These are phyloP conservation scores for Conus betulinus DNA, from an alignment of 1,140 invertebrate species.

Conservation along the genomic window DNA sequence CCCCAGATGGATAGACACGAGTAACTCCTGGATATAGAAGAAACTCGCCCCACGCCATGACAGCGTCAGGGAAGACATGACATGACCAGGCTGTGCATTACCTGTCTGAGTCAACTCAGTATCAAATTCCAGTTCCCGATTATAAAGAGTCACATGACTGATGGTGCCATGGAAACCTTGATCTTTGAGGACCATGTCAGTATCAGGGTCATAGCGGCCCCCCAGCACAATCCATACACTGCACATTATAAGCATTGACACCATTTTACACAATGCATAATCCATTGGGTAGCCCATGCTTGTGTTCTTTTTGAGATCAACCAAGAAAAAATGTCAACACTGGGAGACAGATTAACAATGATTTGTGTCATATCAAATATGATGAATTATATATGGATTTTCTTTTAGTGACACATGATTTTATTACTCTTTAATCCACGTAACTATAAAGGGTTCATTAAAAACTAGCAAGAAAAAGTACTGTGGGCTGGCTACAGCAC, in stretches of 20 bases:
- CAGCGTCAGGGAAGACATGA: conserved; percentile 26
- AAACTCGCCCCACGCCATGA: conserved; percentile 35
- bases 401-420: too few relatives aligned
- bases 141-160: conserved; percentile 34
- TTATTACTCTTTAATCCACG: too few relatives aligned
- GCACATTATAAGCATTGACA: background rate
- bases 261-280: background rate
- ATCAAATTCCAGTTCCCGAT: background rate
- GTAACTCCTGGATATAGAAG: conserved; percentile 10
- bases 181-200: background rate
- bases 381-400: too few relatives aligned
- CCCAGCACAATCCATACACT: conserved; percentile 43
- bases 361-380: too few relatives aligned
- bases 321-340: too few relatives aligned
- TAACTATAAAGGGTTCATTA: too few relatives aligned
- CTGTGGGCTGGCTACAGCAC: too few relatives aligned
- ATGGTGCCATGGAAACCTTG: conserved; percentile 36
- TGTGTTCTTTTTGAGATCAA: too few relatives aligned
- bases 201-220: conserved; percentile 16
- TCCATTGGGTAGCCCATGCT: too few relatives aligned
- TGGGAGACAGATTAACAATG: too few relatives aligned
- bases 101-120: conserved; percentile 35
- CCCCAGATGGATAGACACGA: conserved; percentile 32
- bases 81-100: conserved; percentile 1
- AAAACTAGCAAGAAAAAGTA: too few relatives aligned